Evolutionary conservation across 2,797 vertebrate genomes (phyloP), one percentile per base, ranked within the genome.

Genomic region (Nothura maculosa): DNA sequence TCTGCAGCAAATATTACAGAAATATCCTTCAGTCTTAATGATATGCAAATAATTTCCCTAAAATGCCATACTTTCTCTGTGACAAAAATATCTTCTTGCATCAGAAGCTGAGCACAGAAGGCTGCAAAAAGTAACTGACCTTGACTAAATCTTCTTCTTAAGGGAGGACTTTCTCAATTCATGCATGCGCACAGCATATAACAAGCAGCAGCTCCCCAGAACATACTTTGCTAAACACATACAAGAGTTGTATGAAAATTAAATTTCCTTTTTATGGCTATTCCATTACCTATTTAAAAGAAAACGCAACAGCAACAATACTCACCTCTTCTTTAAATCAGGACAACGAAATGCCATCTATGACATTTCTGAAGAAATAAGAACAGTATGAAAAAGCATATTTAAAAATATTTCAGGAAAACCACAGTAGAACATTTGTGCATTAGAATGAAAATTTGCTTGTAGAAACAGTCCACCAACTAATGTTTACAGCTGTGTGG

Each of bases 231-330:
- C 82, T 70, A 72, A 85, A 80, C 21, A 43, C 28, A 57, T 21
- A 64, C 40, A 54, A 63, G 76, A 73, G 12, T 34, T 42, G 22
- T 5, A 43, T 1, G 40, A 57, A 70, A 76, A 32, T n/a, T 47
- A n/a, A 24, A 92, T 54, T 9, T 60, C 38, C 62, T 60, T 87
- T 73, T 78, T 67, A 83, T 3, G 27, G 60, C 47, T 83, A n/a
- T n/a, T 79, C 55, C 18, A 48, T 40, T 67, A 74, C 47, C 25
- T 77, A 60, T 68, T 91, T 36, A 68, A 74, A 38, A 38, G n/a
- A 84, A 86, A 84, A 81, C 43, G 32, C 43, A 94, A 69, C 45
- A 84, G 42, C 55, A 81, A 52, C 61, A 84, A 21, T 58, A 92
- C 11, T 25, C 12, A 50, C 34, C 32, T 70, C 12, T n/a, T 82